Base-by-base conservation (phyloP, 2,113 vertebrate genomes). In the Myiozetetes cayanensis region DNA sequence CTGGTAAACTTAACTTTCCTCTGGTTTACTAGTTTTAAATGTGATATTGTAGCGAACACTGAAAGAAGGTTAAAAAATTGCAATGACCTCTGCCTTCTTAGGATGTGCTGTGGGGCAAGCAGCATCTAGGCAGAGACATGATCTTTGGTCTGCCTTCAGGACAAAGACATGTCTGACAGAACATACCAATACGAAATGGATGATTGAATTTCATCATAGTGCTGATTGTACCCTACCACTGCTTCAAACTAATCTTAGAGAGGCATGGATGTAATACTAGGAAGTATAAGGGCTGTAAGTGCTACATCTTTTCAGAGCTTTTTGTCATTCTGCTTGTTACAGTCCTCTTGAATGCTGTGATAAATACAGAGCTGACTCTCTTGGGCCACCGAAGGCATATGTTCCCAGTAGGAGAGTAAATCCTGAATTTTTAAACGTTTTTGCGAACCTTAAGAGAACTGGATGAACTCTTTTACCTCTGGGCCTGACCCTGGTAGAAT, bases 31-130 rank as follows among this genome's bases (percentile, higher is more conserved):
- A 15, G 5, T 56, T 91, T 87, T 22, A 71, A 71, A 58, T 58
- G 8, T 62, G 33, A 11, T 24, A 12, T 37, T 79, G 21, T 3
- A 55, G 23, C 23, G 46, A 65, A 56, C 31, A 59, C 7, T 50
- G 53, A 55, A 85, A 63, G 5, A 37, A 50, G 12, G 35, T 25
- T 3, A 43, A 63, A 83, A 41, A 37, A 5, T 66, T 30, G 11
- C 37, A 49, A 3, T 10, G 19, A 15, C 1, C 0, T 3, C 9
- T 56, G 3, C 9, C 12, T 6, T 8, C 37, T 46, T 28, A 66
- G 28, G 25, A 43, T 77, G 43, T 0, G 0, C 23, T 33, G 8
- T 39, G n/a, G 43, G 10, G 27, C 47, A 30, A 31, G 37, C 1
- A 11, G 6, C 5, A 33, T 13, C 50, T 9, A 33, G 37, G 33